A percentile compares a stretch with the other conserved stretches of the same genome.
Conservation (phyloP, 2,113 vertebrate species). For the Actenoides hombroni region DNA sequence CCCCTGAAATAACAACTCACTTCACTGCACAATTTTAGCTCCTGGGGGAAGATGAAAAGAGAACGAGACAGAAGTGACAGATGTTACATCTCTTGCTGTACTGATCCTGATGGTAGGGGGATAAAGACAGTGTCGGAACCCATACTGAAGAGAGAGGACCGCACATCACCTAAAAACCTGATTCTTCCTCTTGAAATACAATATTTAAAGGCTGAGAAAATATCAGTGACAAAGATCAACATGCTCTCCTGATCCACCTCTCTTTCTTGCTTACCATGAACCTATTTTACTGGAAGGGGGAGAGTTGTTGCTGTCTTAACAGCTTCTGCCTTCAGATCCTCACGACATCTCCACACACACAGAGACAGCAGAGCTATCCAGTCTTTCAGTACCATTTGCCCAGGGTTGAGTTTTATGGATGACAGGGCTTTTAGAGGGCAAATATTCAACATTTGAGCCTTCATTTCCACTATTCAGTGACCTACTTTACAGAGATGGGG, state of each 20-base stretch:
- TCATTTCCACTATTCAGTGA: not conserved
- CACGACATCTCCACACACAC: rapidly evolving
- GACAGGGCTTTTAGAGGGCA: not conserved
- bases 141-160: not conserved
- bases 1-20: not conserved
- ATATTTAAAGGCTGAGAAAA: not conserved
- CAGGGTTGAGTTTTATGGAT: not conserved
- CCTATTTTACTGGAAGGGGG: rapidly evolving
- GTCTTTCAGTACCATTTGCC: not conserved
- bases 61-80: not conserved
- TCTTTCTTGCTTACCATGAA: not conserved
- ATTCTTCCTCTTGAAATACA: not conserved
- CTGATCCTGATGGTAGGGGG: not conserved
- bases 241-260: not conserved
- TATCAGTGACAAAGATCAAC: not conserved
- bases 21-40: not conserved
- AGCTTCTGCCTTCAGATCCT: not conserved
- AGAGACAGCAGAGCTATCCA: not conserved
- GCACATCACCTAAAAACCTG: not conserved
- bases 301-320: not conserved
- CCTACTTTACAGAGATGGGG: not conserved
- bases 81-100: not conserved
- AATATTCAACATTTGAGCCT: not conserved
- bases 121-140: not conserved
- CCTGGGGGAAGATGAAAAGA: not conserved